Conservation (phyloP, 1,140 invertebrate genomes). For the Drosophila fuyamai region DNA sequence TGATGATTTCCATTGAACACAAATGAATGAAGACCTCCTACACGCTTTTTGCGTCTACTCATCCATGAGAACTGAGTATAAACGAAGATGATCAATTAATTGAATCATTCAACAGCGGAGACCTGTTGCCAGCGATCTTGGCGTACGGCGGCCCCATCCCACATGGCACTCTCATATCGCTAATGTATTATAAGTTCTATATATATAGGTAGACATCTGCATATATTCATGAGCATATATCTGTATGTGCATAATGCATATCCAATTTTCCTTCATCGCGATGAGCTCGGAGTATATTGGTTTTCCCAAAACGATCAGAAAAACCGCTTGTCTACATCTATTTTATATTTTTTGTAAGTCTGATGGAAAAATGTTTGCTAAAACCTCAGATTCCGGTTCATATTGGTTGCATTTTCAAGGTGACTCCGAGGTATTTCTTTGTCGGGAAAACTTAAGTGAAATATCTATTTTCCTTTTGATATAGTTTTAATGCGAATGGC, state of each 20-base stretch:
- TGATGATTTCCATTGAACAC: conserved; percentile 46
- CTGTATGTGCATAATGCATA: conserved; percentile 30
- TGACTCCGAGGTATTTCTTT: conserved; percentile 36
- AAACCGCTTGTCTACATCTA: background rate
- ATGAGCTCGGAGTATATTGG: conserved; percentile 24
- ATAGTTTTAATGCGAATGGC: conserved; percentile 54
- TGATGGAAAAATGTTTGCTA: background rate
- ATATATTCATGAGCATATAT: conserved; percentile 15
- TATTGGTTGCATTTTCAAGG: conserved; percentile 12
- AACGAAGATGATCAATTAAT: conserved; percentile 78
- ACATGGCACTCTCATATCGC: conserved; percentile 15
- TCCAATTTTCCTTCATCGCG: conserved; percentile 25
- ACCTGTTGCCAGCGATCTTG: conserved; percentile 76
- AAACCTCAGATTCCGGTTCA: background rate
- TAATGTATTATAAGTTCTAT: conserved; percentile 29
- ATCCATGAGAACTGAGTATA: conserved; percentile 70
- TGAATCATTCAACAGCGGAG: conserved; percentile 76
- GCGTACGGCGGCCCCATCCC: conserved; percentile 9
- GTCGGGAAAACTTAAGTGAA: conserved; percentile 26
- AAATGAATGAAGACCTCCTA: conserved; percentile 50
- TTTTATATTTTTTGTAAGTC: background rate
- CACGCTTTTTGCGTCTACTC: conserved; percentile 54
- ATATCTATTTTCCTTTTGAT: conserved; percentile 34
- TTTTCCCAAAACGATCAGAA: conserved; percentile 1
- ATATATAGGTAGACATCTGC: conserved; percentile 23